A percentile compares a stretch with the other conserved stretches of the same genome.
Conservation (phyloP, 2,113 vertebrate genomes). For the Kryptolebias marmoratus region DNA sequence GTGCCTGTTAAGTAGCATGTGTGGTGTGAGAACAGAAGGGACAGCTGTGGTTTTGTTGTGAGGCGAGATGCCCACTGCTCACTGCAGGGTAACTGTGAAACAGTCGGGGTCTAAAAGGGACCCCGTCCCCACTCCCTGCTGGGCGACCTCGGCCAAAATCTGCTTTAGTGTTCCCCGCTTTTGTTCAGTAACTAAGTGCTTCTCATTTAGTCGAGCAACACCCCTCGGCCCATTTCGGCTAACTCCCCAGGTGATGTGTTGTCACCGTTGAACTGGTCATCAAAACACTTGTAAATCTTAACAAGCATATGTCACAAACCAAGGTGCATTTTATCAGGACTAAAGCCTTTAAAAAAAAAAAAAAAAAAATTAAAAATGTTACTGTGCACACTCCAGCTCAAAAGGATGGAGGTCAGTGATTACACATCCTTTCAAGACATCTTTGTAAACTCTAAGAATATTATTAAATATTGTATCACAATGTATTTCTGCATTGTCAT, state of each 20-base stretch:
- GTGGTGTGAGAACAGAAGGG: constrained; percentile 66
- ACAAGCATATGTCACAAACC: constrained; percentile 65
- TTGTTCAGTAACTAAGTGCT: constrained; percentile 75
- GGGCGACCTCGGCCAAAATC: constrained; percentile 62
- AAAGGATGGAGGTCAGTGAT: constrained; percentile 37
- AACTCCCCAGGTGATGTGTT: constrained; percentile 45
- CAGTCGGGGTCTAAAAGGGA: constrained; percentile 60
- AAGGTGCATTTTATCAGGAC: constrained; percentile 38
- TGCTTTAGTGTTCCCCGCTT: constrained; percentile 51
- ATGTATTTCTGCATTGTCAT: constrained; percentile 26
- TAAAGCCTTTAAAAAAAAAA: background rate
- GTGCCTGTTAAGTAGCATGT: constrained; percentile 68
- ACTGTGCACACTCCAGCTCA: constrained; percentile 22
- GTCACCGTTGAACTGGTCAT: constrained; percentile 54
- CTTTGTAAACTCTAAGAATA: constrained; percentile 39
- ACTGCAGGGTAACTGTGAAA: constrained; percentile 64
- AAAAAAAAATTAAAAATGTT: background rate
- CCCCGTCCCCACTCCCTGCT: constrained; percentile 63
- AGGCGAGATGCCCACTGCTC: constrained; percentile 61
- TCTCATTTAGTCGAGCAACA: constrained; percentile 38
- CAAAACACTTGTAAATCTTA: constrained; percentile 59
- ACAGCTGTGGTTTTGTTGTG: constrained; percentile 74
- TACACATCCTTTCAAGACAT: constrained; percentile 26
- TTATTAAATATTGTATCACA: constrained; percentile 27
- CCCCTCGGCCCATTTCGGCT: constrained; percentile 16